A percentile compares a stretch with the other conserved stretches of the same genome.
Evolutionary conservation across 2,113 vertebrate species (phyloP).

Genomic region (Patagioenas fasciata): DNA sequence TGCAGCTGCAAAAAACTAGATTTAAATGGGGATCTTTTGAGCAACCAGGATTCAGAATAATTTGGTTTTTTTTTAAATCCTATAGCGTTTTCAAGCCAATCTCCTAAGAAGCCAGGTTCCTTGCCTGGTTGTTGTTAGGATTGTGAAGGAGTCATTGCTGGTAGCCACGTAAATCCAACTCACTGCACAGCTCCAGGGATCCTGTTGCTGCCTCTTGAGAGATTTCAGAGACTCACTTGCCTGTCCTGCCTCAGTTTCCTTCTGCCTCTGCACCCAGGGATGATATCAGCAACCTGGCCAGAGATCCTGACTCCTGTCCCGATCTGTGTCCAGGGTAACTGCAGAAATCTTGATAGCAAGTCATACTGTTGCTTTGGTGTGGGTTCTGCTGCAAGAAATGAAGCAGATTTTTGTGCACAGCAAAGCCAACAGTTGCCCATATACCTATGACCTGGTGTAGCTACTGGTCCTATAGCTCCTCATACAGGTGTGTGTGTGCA

Average conservation of each 20-base stretch:
- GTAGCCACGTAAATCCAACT: accelerated
- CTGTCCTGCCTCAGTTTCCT: neutral
- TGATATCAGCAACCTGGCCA: neutral
- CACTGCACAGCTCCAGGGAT: neutral
- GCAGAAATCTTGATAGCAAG: neutral
- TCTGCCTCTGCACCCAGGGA: neutral
- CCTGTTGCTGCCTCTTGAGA: neutral
- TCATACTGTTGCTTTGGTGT: neutral
- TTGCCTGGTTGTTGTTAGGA: neutral
- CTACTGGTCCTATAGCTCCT: neutral
- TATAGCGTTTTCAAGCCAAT: neutral
- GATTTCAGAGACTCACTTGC: neutral
- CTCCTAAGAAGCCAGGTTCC: neutral
- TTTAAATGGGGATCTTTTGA: neutral
- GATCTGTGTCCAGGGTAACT: accelerated
- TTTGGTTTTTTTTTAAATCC: neutral
- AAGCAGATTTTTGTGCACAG: neutral
- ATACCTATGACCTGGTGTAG: too few species aligned
- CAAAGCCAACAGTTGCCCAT: neutral
- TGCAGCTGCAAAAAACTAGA: neutral
- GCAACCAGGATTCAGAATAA: too few species aligned
- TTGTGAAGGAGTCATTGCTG: neutral
- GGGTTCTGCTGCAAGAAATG: neutral
- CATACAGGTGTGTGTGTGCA: neutral
- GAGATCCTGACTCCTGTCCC: neutral